Base-by-base conservation (phyloP, 2,888 invertebrate genomes). In the Lampropteryx suffumata region DNA sequence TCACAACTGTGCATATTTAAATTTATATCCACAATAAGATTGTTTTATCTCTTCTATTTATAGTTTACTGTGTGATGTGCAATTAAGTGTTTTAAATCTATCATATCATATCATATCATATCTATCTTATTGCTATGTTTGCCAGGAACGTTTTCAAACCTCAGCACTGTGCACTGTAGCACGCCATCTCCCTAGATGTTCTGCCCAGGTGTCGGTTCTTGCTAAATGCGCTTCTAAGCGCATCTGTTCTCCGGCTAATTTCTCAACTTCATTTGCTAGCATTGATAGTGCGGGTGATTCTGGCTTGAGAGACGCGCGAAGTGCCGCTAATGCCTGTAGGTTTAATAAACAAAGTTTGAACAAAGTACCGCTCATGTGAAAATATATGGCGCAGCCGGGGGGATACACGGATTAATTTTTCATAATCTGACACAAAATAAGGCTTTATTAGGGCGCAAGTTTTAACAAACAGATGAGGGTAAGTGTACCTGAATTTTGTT, bases 151-250 rank as follows among this genome's bases (percentile, higher is more conserved):
- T 24, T 2, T 32, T 12, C 45, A 21, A 89, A 95, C 94, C 89
- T 96, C 96, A 5, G 95, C 95, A 71, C 94, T 95, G 75, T 96
- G 95, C 14, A 97, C 95, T 32, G 94, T 93, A 4, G 97, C 97
- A 52, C 95, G 92, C 98, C 98, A 98, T 59, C 93, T 92, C 13
- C 97, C 97, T 61, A 97, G 88, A 77, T 97, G 96, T 64, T 97
- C 96, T 0, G 96, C 95, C 98, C 98, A 98, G 39, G 95, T 93
- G 83, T 97, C 96, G 0, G 97, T 97, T 30, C 97, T 91, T 10
- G 94, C 92, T 43, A 97, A 90, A 82, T 98, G 97, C 0, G 95
- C 95, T 75, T 97, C 97, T 30, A 97, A 82, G 61, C 96, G 93
- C 58, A 95, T 88, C 71, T 95, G 94, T 71, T 97, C 97, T 2